phyloP scores from a whole-genome alignment of 2,888 invertebrate genomes.

The Drosophila fulvimacula region DNA sequence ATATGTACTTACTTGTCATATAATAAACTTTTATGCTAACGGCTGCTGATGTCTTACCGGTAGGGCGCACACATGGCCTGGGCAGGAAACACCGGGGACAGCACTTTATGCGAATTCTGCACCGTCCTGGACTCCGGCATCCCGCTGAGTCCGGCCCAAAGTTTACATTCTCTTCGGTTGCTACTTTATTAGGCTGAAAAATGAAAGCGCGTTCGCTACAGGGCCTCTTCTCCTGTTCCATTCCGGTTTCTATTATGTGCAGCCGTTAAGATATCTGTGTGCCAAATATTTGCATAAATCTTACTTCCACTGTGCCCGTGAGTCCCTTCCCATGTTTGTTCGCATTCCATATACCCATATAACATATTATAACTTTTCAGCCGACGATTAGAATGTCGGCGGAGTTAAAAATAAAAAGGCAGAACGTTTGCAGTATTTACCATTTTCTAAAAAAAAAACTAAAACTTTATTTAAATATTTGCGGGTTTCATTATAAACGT shows the following conservation, averaged over 20 bases:
- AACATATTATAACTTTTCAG: conserved; percentile 56
- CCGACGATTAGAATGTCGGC: conserved; percentile 13
- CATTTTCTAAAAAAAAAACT: conserved; percentile 74
- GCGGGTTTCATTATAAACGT: conserved; percentile 48
- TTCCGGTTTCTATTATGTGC: conserved; percentile 42
- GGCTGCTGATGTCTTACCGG: conserved; percentile 67
- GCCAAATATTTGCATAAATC: conserved; percentile 78
- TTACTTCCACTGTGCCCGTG: conserved; percentile 24
- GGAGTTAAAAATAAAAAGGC: conserved; percentile 21
- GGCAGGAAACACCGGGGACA: conserved; percentile 34
- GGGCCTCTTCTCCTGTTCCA: conserved; percentile 23
- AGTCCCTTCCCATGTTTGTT: conserved; percentile 40
- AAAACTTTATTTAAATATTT: conserved; percentile 75
- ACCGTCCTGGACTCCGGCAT: conserved; percentile 21
- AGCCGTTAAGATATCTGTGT: conserved; percentile 70
- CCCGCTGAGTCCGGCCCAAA: conserved; percentile 51
- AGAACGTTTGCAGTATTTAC: conserved; percentile 59
- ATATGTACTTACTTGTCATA: conserved; percentile 75
- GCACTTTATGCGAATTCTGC: conserved; percentile 59
- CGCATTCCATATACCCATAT: conserved; percentile 36
- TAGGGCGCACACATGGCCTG: conserved; percentile 59
- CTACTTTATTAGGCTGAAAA: conserved; percentile 76
- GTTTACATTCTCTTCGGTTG: conserved; percentile 52
- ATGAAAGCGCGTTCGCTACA: conserved; percentile 53
- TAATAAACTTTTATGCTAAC: conserved; percentile 78